phyloP scores from a whole-genome alignment of 1,140 invertebrate genomes.

The Lasioglossum baleicum region DNA sequence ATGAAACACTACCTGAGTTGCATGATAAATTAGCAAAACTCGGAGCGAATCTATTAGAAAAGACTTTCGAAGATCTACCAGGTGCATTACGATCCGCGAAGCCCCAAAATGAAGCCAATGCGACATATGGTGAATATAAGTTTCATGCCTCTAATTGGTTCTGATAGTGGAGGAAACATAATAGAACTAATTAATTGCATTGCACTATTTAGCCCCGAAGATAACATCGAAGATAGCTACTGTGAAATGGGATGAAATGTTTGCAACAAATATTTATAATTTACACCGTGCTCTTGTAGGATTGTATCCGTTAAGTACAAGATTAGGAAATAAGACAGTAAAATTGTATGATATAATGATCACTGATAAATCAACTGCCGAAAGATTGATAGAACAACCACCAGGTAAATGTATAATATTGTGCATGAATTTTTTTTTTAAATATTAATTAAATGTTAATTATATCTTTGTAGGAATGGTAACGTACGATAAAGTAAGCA shows the following conservation, averaged over 20 bases:
- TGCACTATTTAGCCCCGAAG: conserved; percentile 85
- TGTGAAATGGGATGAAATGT: conserved; percentile 84
- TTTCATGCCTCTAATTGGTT: background rate
- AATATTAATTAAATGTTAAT: conserved; percentile 6
- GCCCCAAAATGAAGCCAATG: conserved; percentile 82
- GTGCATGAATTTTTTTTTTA: conserved; percentile 22
- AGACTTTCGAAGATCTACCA: conserved; percentile 84
- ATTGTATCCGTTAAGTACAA: conserved; percentile 83
- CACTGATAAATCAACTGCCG: conserved; percentile 36
- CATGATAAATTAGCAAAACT: conserved; percentile 83
- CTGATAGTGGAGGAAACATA: background rate
- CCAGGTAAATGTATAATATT: conserved; percentile 33
- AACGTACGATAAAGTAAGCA: conserved; percentile 79
- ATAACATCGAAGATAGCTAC: conserved; percentile 81
- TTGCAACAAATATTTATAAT: conserved; percentile 83
- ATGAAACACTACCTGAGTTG: conserved; percentile 86
- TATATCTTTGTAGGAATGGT: conserved; percentile 75
- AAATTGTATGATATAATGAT: conserved; percentile 82
- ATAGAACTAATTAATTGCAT: conserved; percentile 37
- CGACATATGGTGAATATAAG: conserved; percentile 85
- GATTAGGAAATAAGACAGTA: conserved; percentile 81
- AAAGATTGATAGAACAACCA: background rate
- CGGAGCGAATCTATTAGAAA: conserved; percentile 85
- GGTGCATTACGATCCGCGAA: conserved; percentile 80
- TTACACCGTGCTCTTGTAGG: conserved; percentile 84